Conservation (phyloP, 2,113 vertebrate species). For the Glaucidium brasilianum region DNA sequence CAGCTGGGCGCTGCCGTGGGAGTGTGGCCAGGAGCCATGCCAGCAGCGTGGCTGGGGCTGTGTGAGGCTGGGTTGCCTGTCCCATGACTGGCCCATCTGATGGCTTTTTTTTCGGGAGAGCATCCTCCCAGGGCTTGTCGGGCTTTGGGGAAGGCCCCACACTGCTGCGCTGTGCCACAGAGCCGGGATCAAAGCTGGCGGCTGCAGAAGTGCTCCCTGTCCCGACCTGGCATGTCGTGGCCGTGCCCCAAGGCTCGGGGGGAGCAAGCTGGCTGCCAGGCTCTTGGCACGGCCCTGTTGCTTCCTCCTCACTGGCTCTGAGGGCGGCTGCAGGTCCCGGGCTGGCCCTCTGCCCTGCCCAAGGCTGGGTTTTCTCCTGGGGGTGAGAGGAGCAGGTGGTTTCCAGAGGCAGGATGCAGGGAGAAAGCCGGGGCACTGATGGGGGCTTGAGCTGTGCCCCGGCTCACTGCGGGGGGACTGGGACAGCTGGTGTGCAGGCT, state of each 20-base stretch:
- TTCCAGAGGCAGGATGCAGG: not conserved
- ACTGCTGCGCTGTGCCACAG: fast-evolving
- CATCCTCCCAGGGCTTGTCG: not conserved
- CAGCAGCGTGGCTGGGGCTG: fast-evolving
- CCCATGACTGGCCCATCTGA: too few species aligned
- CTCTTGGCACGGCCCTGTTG: not conserved
- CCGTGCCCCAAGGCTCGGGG: fast-evolving
- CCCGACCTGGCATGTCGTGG: not conserved
- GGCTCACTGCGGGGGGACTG: not conserved
- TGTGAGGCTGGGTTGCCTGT: not conserved
- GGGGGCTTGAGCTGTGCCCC: not conserved
- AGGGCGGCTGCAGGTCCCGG: not conserved
- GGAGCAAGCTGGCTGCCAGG: not conserved
- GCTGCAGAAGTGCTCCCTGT: not conserved
- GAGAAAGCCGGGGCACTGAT: fast-evolving
- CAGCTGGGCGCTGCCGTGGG: fast-evolving
- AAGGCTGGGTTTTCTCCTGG: fast-evolving
- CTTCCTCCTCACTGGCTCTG: fast-evolving
- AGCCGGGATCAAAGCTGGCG: fast-evolving
- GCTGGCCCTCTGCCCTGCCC: not conserved
- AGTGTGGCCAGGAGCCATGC: not conserved
- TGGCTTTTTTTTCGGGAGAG: not conserved
- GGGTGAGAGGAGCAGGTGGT: not conserved
- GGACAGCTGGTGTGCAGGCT: not conserved
- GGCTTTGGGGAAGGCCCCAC: not conserved